These are phyloP conservation scores for Caenorhabditis sp. DNA, from an alignment of 2,888 invertebrate genomes.

Conservation along the genomic window DNA sequence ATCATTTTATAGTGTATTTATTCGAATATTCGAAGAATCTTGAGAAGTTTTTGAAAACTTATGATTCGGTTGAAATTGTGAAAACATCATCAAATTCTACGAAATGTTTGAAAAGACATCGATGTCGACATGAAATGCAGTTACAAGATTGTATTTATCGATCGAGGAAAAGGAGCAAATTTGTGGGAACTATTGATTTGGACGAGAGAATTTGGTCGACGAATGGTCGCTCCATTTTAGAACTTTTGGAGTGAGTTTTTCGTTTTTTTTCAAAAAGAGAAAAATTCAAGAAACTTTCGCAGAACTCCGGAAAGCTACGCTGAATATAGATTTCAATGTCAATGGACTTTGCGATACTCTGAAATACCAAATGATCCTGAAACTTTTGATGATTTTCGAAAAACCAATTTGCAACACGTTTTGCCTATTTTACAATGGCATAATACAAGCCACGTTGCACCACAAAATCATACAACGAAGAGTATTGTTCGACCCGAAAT, in stretches of 20 bases:
- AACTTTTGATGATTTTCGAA: not conserved
- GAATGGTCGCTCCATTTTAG: constrained; percentile 9
- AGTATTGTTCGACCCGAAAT: constrained; percentile 33
- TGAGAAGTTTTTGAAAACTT: constrained; percentile 23
- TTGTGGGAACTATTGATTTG: constrained; percentile 44
- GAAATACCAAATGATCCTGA: constrained; percentile 29
- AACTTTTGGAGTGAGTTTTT: constrained; percentile 15
- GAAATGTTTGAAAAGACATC: constrained; percentile 41
- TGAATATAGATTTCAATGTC: constrained; percentile 45
- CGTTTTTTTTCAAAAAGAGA: no score
- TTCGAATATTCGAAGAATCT: constrained; percentile 11
- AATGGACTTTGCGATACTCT: constrained; percentile 44
- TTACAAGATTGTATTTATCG: constrained; percentile 49
- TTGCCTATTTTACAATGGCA: constrained; percentile 44
- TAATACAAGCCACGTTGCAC: constrained; percentile 51
- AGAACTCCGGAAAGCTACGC: constrained; percentile 7
- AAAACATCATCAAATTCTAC: constrained; percentile 15
- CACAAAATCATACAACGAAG: constrained; percentile 50
- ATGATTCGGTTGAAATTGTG: constrained; percentile 5
- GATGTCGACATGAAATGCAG: constrained; percentile 53
- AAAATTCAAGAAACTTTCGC: not conserved
- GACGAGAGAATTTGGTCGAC: constrained; percentile 43
- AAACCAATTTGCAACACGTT: not conserved
- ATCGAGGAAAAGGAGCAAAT: constrained; percentile 10
- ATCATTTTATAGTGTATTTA: constrained; percentile 34